Conservation (phyloP, 1,140 invertebrate species). For the Apis dorsata region DNA sequence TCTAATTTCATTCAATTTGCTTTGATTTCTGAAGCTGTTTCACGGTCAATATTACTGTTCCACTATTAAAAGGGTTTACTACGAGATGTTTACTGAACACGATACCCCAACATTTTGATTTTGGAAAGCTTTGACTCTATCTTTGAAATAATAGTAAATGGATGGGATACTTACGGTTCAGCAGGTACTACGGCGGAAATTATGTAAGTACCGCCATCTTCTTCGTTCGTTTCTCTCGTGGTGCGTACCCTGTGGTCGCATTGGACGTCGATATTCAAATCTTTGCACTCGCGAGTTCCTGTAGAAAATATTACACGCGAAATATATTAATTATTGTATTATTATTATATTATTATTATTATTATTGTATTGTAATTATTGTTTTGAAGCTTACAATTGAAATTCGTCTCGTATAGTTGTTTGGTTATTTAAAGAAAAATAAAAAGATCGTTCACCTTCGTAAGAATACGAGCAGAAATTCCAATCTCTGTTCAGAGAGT, state of each 20-base stretch:
- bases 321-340: no score
- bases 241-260: conserved; percentile 87
- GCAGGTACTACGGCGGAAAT: conserved; percentile 89
- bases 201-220: conserved; percentile 88
- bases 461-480: conserved; percentile 94
- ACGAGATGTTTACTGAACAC: not conserved
- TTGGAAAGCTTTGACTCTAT: not conserved
- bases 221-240: conserved; percentile 78
- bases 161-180: conserved; percentile 86
- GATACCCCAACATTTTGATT: not conserved
- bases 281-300: conserved; percentile 89
- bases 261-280: conserved; percentile 93
- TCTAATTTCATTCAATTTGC: not conserved
- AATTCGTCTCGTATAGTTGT: no score
- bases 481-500: conserved; percentile 94
- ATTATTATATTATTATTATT: no score
- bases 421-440: no score
- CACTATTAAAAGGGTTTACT: not conserved
- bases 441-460: conserved; percentile 82
- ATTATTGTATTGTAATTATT: no score
- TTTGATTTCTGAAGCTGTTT: not conserved
- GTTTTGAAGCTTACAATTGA: not conserved
- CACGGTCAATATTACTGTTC: not conserved
- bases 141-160: no score
- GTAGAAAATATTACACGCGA: not conserved